Evolutionary conservation across 2,113 vertebrate species (phyloP).

Genomic region (Emydocephalus ijimae): DNA sequence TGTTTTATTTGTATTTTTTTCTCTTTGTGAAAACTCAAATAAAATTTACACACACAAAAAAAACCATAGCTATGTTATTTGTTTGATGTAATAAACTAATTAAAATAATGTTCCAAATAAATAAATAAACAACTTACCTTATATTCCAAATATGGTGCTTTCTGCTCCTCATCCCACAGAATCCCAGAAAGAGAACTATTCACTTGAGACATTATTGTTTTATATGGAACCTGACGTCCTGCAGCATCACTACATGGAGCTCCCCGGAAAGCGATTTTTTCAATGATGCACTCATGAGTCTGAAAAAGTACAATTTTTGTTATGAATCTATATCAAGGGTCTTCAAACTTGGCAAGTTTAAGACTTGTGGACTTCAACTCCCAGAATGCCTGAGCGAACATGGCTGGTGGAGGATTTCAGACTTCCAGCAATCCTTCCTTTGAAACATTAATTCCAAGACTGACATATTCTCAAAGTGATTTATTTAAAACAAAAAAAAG

Average conservation of each 20-base stretch:
- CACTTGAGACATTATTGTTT: conserved; percentile 81
- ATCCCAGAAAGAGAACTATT: conserved; percentile 79
- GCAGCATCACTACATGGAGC: conserved; percentile 91
- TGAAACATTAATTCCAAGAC: too few relatives aligned
- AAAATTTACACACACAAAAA: too few relatives aligned
- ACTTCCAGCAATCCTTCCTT: too few relatives aligned
- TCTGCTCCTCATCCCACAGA: conserved; percentile 82
- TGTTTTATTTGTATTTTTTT: too few relatives aligned
- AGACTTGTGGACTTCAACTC: too few relatives aligned
- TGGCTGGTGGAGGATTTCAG: too few relatives aligned
- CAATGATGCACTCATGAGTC: conserved; percentile 79
- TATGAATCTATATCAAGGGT: neutral
- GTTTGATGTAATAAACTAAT: neutral
- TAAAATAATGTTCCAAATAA: neutral
- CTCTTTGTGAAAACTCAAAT: too few relatives aligned
- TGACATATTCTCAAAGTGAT: too few relatives aligned
- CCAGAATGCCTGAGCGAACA: too few relatives aligned
- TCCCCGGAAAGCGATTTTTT: conserved; percentile 83
- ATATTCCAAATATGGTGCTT: conserved; percentile 88
- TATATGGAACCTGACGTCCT: conserved; percentile 82
- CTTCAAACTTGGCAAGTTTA: too few relatives aligned
- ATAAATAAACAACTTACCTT: conserved; percentile 67
- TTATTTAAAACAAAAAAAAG: too few relatives aligned
- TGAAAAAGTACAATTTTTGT: conserved; percentile 45
- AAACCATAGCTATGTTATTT: neutral